Base-by-base conservation (phyloP, 2,113 vertebrate species). In the Odontesthes bonariensis region DNA sequence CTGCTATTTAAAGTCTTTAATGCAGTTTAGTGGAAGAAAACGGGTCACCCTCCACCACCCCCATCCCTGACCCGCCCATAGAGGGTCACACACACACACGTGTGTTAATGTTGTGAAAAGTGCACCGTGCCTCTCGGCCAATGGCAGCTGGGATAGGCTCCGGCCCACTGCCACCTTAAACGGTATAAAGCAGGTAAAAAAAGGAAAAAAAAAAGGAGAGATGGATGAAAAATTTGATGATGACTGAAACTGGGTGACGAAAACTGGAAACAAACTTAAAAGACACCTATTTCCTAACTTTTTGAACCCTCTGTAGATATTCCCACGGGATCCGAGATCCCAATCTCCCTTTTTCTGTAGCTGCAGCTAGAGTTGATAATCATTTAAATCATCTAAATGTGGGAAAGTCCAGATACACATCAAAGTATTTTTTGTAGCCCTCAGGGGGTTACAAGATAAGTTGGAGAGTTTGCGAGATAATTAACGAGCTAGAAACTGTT, bases 341-440 rank as follows among this genome's bases (percentile, higher is more conserved):
- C 32, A 19, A 42, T 59, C 20, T 53, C 27, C 8, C 40, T 14
- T 38, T 62, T 40, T 38, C 11, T 1, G 46, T 17, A 53, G 20
- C 40, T 17, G 0, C 5, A 40, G 53, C 9, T 49, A 6, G 5
- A 59, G 61, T 20, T 5, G 82, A 87, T 79, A 56, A 23, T 35
- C 20, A 77, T 72, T 69, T 64, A 12, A 59, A 87, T 49, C 20
- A 77, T 72, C 73, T 64, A 12, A 59, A 87, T 49, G 38, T 66
- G 58, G 51, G 61, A 68, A 77, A 54, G 19, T 72, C 62, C 62
- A 54, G 27, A 60, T 54, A 11, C 32, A 61, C 40, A 71, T 79
- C 60, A 77, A 74, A 60, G 72, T n/a, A 5, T 22, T 17, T n/a
- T 47, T 5, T 54, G 62, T 58, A 40, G 33, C 65, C 75, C 66